Evolutionary conservation across 2,888 invertebrate genomes (phyloP), one percentile per base, ranked within the genome.

Genomic region (Aphodius sticticus): DNA sequence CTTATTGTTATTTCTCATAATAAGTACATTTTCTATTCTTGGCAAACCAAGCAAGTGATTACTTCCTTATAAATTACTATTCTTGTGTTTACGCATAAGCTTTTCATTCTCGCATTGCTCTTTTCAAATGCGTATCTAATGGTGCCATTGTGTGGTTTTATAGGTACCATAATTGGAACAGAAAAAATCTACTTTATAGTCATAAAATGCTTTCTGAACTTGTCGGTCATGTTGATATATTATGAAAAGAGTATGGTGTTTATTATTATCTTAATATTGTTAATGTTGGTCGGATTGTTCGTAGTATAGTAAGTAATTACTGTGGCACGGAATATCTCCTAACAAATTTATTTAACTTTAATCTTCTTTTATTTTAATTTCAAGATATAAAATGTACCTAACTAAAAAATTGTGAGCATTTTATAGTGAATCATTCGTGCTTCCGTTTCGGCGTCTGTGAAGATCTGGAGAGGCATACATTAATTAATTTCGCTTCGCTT

Each of bases 401-500:
- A 26, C 26, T 26, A 26, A 26, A 26, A 26, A 26, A 26, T 26
- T 26, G 26, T 26, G 26, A 53, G 6, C 53, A 12, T 53, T 53
- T 53, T 53, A 53, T 3, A 12, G 53, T 53, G 53, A 53, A 53
- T 53, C 53, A 53, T 53, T 53, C 53, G 53, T 12, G 53, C 12
- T 53, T 53, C 53, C 53, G 53, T 53, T 53, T 53, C 53, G 53
- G 53, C 53, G 53, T 53, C 53, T 53, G 53, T 53, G 53, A 53
- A 9, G 53, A 53, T 53, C 53, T 53, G 53, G 12, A 53, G 53
- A 53, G 53, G 53, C 53, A 53, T 53, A 53, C 53, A 74, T 35
- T 74, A 74, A 74, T 74, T 74, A 74, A 74, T 74, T 74, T 37
- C 35, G 35, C 74, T 74, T 12, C 74, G n/a, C 37, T 74, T 74